Percentiles rank a stretch among this genome's conserved stretches.
phyloP scores from a whole-genome alignment of 2,113 vertebrate genomes.

The Halcyon malimbica region DNA sequence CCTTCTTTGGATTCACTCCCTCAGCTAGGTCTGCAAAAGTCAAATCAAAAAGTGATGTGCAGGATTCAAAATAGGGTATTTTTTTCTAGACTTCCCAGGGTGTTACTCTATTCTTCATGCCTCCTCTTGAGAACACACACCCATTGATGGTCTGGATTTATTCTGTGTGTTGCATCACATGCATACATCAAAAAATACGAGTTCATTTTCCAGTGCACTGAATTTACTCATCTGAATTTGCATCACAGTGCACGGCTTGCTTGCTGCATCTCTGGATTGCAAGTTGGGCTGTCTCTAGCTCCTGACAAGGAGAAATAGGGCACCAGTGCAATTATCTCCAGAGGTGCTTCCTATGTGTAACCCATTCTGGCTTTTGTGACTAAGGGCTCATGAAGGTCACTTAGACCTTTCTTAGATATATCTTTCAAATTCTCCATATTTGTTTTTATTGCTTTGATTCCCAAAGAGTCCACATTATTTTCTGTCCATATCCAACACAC shows the following conservation, averaged over 20 bases:
- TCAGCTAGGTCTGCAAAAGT: not conserved
- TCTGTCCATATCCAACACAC: not conserved
- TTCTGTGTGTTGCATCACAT: not conserved
- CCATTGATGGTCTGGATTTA: not conserved
- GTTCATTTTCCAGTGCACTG: not conserved
- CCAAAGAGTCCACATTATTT: not conserved
- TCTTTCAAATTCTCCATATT: not conserved
- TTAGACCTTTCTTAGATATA: not conserved
- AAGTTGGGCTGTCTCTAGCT: not conserved
- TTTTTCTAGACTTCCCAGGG: not conserved
- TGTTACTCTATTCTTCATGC: not conserved
- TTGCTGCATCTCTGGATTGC: not conserved
- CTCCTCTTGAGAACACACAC: not conserved
- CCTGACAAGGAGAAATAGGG: slow-evolving; percentile 33
- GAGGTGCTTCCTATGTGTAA: not conserved
- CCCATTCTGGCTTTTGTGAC: not conserved
- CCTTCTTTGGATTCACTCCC: not conserved
- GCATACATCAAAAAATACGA: not conserved
- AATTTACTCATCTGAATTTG: slow-evolving; percentile 4
- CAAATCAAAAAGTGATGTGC: not conserved
- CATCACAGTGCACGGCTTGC: not conserved
- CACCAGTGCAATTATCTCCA: not conserved
- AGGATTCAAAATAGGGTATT: not conserved
- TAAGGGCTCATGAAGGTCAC: not conserved
- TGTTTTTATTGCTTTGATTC: not conserved